phyloP scores from a whole-genome alignment of 1,140 invertebrate genomes.

The Bradysia coprophila region DNA sequence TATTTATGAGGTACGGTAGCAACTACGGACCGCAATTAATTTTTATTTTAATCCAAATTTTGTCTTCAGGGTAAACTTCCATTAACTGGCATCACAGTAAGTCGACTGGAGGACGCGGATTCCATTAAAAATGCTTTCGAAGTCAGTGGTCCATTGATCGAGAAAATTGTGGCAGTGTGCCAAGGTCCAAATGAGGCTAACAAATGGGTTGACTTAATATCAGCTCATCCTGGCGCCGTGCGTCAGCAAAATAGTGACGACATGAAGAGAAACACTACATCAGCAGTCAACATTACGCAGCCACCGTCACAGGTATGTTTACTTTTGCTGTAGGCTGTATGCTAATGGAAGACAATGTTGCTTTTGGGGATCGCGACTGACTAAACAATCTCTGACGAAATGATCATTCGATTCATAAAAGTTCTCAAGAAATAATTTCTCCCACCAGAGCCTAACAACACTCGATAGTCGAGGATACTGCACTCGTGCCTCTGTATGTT shows the following conservation, averaged over 20 bases:
- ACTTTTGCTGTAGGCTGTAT: not conserved
- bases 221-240: slow-evolving; percentile 19
- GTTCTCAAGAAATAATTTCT: no score
- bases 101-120: slow-evolving; percentile 58
- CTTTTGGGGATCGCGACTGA: no score
- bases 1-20: slow-evolving; percentile 79
- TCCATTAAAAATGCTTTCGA: slow-evolving; percentile 77
- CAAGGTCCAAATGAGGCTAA: slow-evolving; percentile 65
- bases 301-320: slow-evolving; percentile 35
- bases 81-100: slow-evolving; percentile 63
- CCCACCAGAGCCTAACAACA: slow-evolving; percentile 4
- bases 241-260: slow-evolving; percentile 10
- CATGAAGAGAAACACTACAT: slow-evolving; percentile 20
- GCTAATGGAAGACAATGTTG: slow-evolving; percentile 2
- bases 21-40: not conserved
- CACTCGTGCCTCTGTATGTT: slow-evolving; percentile 27
- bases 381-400: no score
- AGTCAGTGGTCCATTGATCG: slow-evolving; percentile 81
- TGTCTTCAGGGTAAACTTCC: slow-evolving; percentile 64
- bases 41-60: slow-evolving; percentile 1
- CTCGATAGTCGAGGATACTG: slow-evolving; percentile 30
- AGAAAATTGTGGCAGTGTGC: slow-evolving; percentile 72
- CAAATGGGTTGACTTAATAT: slow-evolving; percentile 69
- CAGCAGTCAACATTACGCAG: slow-evolving; percentile 22
- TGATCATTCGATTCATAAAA: no score